Evolutionary conservation across 53 echinoderm and acorn worm species (phyloP).

Genomic region (Paelopatides confundens): DNA sequence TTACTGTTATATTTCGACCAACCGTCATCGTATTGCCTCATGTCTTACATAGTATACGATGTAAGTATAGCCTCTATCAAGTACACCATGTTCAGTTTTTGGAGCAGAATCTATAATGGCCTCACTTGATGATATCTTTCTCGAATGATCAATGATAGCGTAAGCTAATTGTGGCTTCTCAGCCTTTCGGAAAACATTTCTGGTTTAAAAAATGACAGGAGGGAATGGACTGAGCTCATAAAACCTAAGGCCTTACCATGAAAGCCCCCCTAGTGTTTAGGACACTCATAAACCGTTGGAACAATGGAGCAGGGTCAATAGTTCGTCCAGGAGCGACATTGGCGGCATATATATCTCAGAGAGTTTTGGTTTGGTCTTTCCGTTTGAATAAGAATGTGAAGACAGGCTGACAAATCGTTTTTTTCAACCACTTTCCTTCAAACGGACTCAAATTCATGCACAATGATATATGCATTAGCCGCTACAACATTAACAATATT

Average conservation of each 20-base stretch:
- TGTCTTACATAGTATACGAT: background rate
- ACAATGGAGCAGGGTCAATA: conserved; percentile 36
- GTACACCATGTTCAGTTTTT: background rate
- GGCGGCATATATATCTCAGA: background rate
- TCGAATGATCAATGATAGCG: background rate
- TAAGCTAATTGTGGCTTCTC: background rate
- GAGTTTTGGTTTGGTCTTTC: conserved; percentile 17
- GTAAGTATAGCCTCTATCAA: conserved; percentile 21
- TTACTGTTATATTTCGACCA: background rate
- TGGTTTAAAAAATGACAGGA: background rate
- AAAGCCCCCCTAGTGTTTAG: conserved; percentile 14
- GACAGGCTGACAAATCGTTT: conserved; percentile 35
- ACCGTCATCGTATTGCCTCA: background rate
- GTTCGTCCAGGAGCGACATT: conserved; percentile 42
- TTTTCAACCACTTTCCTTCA: conserved; percentile 25
- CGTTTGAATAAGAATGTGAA: conserved; percentile 14
- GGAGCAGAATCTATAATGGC: background rate
- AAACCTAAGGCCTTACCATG: conserved; percentile 25
- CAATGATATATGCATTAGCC: conserved; percentile 44
- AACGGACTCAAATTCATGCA: conserved; percentile 46
- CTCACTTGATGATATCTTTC: background rate
- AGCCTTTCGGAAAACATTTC: background rate
- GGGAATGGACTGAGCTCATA: background rate
- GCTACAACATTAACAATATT: conserved; percentile 58
- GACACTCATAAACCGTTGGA: conserved; percentile 26